A percentile compares a stretch with the other conserved stretches of the same genome.
Evolutionary conservation across 2,888 invertebrate species (phyloP).

Genomic region (Spatulosminthurus flaviceps): DNA sequence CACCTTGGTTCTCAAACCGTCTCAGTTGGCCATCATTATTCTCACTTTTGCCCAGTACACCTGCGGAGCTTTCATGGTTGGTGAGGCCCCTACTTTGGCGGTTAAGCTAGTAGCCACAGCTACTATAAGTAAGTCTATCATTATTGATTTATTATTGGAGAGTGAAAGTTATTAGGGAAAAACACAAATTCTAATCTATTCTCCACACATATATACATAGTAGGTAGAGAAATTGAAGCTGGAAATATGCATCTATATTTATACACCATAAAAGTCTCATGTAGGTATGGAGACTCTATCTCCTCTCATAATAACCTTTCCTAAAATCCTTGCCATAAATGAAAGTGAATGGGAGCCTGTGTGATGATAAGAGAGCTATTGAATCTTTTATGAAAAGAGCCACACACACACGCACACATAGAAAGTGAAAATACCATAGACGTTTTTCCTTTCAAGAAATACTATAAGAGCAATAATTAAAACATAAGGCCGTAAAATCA

Average conservation of each 20-base stretch:
- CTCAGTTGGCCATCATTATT: slow-evolving; percentile 80
- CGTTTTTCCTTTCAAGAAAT: not conserved
- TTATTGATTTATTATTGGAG: slow-evolving; percentile 2
- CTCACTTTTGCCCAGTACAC: slow-evolving; percentile 81
- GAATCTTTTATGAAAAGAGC: no score
- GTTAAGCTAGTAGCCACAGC: slow-evolving; percentile 89
- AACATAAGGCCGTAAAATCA: not conserved
- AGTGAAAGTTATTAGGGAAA: not conserved
- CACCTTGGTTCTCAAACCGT: slow-evolving; percentile 77
- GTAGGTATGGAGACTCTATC: no score
- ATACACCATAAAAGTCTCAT: no score
- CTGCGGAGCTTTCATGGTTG: slow-evolving; percentile 78
- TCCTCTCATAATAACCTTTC: no score
- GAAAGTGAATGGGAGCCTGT: no score
- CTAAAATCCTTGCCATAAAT: no score
- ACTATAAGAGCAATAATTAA: not conserved
- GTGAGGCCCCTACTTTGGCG: slow-evolving; percentile 81
- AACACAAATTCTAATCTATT: not conserved
- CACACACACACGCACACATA: no score
- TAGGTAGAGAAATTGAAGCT: no score
- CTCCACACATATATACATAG: not conserved
- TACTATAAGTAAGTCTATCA: slow-evolving; percentile 76
- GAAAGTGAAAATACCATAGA: no score
- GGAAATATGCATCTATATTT: no score
- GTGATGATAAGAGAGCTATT: no score